Evolutionary conservation across 2,113 vertebrate genomes (phyloP), one percentile per base, ranked within the genome.

Genomic region (Sander vitreus): DNA sequence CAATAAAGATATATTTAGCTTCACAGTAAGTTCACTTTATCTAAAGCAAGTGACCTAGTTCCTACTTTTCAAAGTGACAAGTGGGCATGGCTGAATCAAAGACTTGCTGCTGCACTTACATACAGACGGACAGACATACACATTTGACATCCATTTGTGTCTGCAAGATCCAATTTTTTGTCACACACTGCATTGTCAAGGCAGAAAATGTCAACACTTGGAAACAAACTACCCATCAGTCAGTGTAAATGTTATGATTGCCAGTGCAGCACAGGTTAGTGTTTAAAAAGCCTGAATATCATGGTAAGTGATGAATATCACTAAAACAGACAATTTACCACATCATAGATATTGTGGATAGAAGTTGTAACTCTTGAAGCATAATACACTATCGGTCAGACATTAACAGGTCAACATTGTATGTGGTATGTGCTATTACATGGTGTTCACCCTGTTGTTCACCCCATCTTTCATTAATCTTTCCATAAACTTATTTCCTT

Each of bases 401-500:
- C n/a, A 55, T 27, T 13, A 36, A 25, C 64, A 73, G 30, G 19
- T 71, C 71, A 71, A n/a, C 43, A 43, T 4, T 50, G 62, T 27
- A 25, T 80, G 60, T 70, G 21, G 18, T 64, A 55, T 21, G 55
- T 65, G 47, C 0, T 2, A 79, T 39, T 39, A 39, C 8, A 45
- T 45, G n/a, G 58, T 36, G 9, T 74, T 75, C 30, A 69, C 55
- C 64, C 30, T 43, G 43, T 75, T 65, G 71, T 63, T 80, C 36
- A 86, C 69, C 5, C 66, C 14, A 57, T 55, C 82, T 59, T 85
- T 80, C 64, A 83, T 73, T 43, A 54, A 39, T 57, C 83, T 83
- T 91, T 89, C 74, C 79, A 80, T 84, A 65, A 88, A 58, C 76
- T 43, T 71, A 65, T 78, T 91, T 91, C 86, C 86, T 84, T 58